Percentiles rank a stretch among this genome's conserved stretches.
phyloP scores from a whole-genome alignment of 2,888 invertebrate species.

The Ferrisia virgata region DNA sequence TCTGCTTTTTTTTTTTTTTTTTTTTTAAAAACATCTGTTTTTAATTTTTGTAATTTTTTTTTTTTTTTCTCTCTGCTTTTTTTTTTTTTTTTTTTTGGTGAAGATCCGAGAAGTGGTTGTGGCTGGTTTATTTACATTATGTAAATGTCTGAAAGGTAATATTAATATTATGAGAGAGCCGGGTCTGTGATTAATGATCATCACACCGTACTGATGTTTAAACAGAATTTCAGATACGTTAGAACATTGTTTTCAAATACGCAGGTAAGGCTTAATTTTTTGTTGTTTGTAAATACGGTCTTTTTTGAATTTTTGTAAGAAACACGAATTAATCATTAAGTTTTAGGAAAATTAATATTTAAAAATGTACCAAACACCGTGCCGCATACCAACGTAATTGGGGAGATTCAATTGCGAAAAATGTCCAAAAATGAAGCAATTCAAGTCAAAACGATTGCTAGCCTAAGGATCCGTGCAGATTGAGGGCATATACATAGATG shows the following conservation, averaged over 20 bases:
- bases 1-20: background rate
- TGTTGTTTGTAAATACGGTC: background rate
- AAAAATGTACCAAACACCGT: no score
- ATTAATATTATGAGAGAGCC: background rate
- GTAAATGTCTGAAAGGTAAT: slow-evolving; percentile 23
- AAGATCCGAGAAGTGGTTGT: background rate
- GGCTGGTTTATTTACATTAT: slow-evolving; percentile 17
- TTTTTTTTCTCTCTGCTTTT: background rate
- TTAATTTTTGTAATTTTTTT: background rate
- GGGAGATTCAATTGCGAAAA: no score
- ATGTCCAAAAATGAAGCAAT: no score
- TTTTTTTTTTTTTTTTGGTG: background rate
- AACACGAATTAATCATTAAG: no score
- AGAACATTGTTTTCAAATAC: slow-evolving; percentile 1
- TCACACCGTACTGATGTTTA: background rate
- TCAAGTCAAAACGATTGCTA: no score
- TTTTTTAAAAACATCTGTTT: background rate
- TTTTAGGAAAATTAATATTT: no score
- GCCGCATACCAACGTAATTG: no score
- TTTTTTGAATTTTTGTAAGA: background rate
- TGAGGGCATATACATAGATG: no score
- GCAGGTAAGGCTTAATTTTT: background rate
- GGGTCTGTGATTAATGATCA: background rate
- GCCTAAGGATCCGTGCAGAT: no score
- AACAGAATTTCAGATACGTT: slow-evolving; percentile 1